A percentile compares a stretch with the other conserved stretches of the same genome.
phyloP scores from a whole-genome alignment of 2,797 vertebrate genomes.

The Benthosema pterotum region DNA sequence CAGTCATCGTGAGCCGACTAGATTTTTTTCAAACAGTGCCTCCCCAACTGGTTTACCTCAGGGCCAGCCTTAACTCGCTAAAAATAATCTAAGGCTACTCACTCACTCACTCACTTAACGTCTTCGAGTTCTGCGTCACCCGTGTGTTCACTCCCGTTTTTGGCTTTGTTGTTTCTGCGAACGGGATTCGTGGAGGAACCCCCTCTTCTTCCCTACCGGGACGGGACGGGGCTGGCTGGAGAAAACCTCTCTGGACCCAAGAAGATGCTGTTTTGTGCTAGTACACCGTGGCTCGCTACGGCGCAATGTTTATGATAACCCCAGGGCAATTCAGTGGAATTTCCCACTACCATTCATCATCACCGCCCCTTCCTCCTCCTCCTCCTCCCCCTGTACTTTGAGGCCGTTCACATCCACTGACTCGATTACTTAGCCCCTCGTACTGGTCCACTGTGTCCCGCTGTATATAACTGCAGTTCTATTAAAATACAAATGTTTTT shows the following conservation, averaged over 20 bases:
- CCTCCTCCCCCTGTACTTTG: conserved; percentile 11
- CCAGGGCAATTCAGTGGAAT: conserved; percentile 39
- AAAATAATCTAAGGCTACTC: neutral
- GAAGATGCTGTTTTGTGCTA: conserved; percentile 8
- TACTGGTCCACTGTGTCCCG: conserved; percentile 56
- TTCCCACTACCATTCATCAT: neutral
- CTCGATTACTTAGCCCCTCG: conserved; percentile 9
- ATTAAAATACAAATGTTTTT: conserved; percentile 71
- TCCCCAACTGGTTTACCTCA: conserved; percentile 50
- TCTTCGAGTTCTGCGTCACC: neutral
- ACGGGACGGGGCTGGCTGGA: no score
- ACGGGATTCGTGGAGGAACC: no score
- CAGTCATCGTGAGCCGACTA: neutral
- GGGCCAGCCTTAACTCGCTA: conserved; percentile 33
- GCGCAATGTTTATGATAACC: conserved; percentile 5
- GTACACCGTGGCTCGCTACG: conserved; percentile 11
- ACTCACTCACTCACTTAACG: neutral
- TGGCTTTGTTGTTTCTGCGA: no score
- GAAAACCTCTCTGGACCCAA: neutral
- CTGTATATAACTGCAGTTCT: conserved; percentile 68
- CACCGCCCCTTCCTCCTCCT: conserved; percentile 9
- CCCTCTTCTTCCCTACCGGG: no score
- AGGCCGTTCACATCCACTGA: conserved; percentile 50
- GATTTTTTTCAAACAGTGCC: conserved; percentile 27
- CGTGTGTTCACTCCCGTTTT: no score